A percentile compares a stretch with the other conserved stretches of the same genome.
Conservation (phyloP, 2,888 invertebrate species). For the Euclidia mi region DNA sequence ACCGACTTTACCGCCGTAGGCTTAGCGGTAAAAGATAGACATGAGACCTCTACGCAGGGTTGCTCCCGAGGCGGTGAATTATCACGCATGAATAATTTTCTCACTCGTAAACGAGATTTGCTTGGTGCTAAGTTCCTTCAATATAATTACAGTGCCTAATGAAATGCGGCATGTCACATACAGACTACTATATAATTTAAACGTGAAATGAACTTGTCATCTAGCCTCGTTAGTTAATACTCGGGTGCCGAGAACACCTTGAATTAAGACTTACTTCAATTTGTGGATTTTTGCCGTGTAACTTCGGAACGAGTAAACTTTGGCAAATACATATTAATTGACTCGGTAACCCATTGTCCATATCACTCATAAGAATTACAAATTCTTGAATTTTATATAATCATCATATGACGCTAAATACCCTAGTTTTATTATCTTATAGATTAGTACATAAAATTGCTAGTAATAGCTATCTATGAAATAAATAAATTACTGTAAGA, state of each 20-base stretch:
- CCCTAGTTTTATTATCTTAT: neutral
- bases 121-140: conserved; percentile 72
- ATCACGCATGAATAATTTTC: conserved; percentile 76
- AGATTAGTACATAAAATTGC: neutral
- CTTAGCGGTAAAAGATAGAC: conserved; percentile 89
- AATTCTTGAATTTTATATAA: too few relatives aligned
- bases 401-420: too few relatives aligned
- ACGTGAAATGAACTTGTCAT: conserved; percentile 44
- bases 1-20: conserved; percentile 86
- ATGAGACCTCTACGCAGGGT: conserved; percentile 77
- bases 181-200: conserved; percentile 41
- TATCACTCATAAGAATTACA: too few relatives aligned
- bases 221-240: conserved; percentile 34
- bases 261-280: conserved; percentile 8
- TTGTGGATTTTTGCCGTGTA: neutral
- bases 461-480: neutral
- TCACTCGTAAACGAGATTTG: conserved; percentile 70
- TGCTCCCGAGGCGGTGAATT: conserved; percentile 75
- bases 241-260: too few relatives aligned
- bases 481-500: conserved; percentile 15
- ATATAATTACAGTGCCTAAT: conserved; percentile 71
- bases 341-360: too few relatives aligned
- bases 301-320: too few relatives aligned
- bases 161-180: conserved; percentile 57
- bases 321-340: too few relatives aligned